Conservation (phyloP, 1,140 invertebrate genomes). For the Aricia agestis region DNA sequence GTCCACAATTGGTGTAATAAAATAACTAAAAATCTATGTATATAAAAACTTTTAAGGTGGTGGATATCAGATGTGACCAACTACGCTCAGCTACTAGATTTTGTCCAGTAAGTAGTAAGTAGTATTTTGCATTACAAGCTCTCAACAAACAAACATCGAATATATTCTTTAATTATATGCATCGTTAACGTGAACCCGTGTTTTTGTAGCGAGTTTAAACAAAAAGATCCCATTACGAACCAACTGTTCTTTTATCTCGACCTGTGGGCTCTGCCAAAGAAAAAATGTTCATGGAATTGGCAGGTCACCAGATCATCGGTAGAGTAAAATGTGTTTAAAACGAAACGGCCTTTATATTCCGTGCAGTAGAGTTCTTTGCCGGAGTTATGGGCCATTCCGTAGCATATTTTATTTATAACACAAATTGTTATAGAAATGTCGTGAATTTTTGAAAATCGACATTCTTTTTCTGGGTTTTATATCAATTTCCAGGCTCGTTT, state of each 20-base stretch:
- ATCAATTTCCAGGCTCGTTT: too few species aligned
- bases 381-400: background rate
- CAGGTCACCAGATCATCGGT: slow-evolving; percentile 10
- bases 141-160: too few species aligned
- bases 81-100: too few species aligned
- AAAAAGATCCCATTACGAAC: background rate
- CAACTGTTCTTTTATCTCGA: slow-evolving; percentile 8
- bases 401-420: background rate
- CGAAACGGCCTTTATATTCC: background rate
- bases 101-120: too few species aligned
- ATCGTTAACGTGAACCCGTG: background rate
- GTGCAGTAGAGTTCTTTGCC: background rate
- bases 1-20: too few species aligned
- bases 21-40: too few species aligned
- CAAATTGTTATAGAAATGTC: background rate
- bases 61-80: too few species aligned
- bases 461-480: background rate
- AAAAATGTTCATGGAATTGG: slow-evolving; percentile 11
- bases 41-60: too few species aligned
- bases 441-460: background rate
- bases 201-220: background rate
- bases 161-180: background rate
- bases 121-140: too few species aligned
- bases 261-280: background rate
- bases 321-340: slow-evolving; percentile 12